phyloP scores from a whole-genome alignment of 2,113 vertebrate genomes.

The Siphamia tubifer region DNA sequence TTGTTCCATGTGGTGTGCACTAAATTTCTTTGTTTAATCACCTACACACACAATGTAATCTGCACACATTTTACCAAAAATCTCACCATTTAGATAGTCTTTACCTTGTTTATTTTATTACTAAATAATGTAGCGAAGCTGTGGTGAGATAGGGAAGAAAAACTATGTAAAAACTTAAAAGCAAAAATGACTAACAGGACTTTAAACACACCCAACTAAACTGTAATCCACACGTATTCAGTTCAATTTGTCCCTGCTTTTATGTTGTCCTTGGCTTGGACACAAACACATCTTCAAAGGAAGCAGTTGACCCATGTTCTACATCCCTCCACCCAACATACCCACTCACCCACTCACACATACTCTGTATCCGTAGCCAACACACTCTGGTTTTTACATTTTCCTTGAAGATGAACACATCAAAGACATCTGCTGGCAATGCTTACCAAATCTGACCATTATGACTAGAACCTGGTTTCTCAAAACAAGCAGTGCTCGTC shows the following conservation, averaged over 20 bases:
- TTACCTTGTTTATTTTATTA: neutral
- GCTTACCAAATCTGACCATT: conserved; percentile 61
- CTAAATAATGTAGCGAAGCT: neutral
- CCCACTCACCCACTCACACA: conserved; percentile 3
- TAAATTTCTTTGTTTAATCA: neutral
- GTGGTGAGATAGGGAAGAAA: neutral
- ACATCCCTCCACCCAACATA: conserved; percentile 20
- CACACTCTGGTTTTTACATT: conserved; percentile 49
- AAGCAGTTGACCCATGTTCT: conserved; percentile 53
- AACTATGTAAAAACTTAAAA: conserved; percentile 32
- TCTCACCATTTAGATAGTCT: neutral
- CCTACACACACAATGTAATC: neutral
- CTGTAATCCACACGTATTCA: conserved; percentile 17
- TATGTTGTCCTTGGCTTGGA: conserved; percentile 62
- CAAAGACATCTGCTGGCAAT: conserved; percentile 62
- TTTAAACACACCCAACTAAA: conserved; percentile 40
- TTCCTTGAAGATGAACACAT: conserved; percentile 69
- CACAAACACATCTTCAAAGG: conserved; percentile 66
- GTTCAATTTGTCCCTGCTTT: conserved; percentile 58
- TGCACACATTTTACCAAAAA: neutral
- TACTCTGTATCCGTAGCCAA: conserved; percentile 33
- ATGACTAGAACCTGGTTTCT: conserved; percentile 50
- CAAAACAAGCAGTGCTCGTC: conserved; percentile 58
- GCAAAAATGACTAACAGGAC: conserved; percentile 26
- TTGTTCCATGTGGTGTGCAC: no score